phyloP scores from a whole-genome alignment of 2,113 vertebrate genomes.

The Progne subis region DNA sequence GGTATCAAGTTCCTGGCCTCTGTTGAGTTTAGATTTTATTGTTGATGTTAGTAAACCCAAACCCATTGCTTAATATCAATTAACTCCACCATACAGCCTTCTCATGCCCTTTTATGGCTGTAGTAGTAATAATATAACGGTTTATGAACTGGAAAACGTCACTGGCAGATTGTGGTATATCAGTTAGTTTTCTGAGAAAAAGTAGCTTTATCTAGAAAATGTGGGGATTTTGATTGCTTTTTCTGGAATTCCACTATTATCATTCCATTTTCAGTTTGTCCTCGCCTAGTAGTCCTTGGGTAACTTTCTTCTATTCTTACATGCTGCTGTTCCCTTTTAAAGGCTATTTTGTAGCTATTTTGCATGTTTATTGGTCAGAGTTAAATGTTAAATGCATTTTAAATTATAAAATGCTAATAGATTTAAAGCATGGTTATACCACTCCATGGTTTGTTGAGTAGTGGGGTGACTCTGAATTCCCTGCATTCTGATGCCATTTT shows the following conservation, averaged over 20 bases:
- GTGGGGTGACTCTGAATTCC: background rate
- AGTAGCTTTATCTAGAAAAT: background rate
- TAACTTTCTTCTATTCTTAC: background rate
- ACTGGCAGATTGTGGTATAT: background rate
- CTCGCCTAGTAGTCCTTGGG: background rate
- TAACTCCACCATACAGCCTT: background rate
- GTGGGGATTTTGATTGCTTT: accelerated
- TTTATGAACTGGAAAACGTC: background rate
- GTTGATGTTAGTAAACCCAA: background rate
- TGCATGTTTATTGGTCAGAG: background rate
- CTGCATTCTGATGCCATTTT: background rate
- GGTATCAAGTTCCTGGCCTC: accelerated
- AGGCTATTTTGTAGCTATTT: background rate
- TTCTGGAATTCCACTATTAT: background rate
- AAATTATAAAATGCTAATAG: background rate
- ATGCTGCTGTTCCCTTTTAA: background rate
- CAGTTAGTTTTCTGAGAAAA: background rate
- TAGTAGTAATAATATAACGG: background rate
- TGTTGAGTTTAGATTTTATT: background rate
- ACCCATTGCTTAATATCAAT: background rate
- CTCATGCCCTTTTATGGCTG: background rate
- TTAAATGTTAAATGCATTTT: background rate
- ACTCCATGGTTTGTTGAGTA: background rate
- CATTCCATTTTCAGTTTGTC: background rate
- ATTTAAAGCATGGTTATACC: background rate